Conservation (phyloP, 1,140 invertebrate species). For the Chlorops oryzae region DNA sequence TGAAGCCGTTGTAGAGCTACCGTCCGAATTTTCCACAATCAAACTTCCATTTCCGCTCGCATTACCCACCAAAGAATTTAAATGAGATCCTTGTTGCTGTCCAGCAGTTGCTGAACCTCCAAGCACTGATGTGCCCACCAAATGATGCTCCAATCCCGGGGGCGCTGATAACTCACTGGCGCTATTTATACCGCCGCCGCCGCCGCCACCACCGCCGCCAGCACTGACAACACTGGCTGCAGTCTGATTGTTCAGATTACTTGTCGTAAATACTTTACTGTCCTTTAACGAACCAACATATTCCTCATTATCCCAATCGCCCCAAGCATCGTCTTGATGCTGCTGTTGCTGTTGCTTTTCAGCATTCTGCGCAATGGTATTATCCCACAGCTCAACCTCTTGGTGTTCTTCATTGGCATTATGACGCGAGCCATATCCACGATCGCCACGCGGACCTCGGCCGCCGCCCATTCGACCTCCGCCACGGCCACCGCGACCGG, state of each 20-base stretch:
- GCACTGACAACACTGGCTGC: constrained; percentile 34
- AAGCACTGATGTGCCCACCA: constrained; percentile 22
- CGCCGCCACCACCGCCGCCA: constrained; percentile 16
- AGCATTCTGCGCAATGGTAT: constrained; percentile 41
- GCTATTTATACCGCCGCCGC: constrained; percentile 12
- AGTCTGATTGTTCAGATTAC: constrained; percentile 47
- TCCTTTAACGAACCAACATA: constrained; percentile 88
- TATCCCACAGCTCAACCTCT: constrained; percentile 52
- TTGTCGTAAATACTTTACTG: constrained; percentile 89
- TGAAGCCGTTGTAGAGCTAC: constrained; percentile 1
- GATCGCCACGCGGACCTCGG: constrained; percentile 54
- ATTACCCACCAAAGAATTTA: constrained; percentile 18
- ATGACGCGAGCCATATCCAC: constrained; percentile 46
- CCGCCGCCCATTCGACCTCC: constrained; percentile 53
- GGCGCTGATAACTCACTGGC: constrained; percentile 35
- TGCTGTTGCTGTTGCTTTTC: constrained; percentile 39
- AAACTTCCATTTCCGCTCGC: constrained; percentile 9
- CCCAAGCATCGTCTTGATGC: constrained; percentile 43
- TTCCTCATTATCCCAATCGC: constrained; percentile 91
- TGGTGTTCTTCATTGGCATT: constrained; percentile 45
- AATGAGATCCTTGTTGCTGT: constrained; percentile 35
- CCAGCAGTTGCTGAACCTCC: constrained; percentile 7
- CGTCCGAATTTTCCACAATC: constrained; percentile 16
- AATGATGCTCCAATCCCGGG: constrained; percentile 41
- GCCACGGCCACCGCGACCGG: constrained; percentile 49